Evolutionary conservation across 2,888 invertebrate genomes (phyloP).

Genomic region (Mythimna ferrago): DNA sequence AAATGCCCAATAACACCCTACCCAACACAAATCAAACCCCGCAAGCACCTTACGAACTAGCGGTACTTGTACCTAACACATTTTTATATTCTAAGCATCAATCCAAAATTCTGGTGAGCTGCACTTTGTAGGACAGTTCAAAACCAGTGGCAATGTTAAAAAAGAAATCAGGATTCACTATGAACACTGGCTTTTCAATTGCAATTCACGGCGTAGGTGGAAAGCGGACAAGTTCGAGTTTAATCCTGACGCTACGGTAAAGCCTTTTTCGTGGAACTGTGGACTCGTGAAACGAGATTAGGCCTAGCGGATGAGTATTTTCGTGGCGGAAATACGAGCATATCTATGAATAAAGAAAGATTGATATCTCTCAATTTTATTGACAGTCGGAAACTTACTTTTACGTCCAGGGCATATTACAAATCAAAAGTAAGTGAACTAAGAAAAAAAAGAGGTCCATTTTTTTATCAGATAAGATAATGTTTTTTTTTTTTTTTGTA

Average conservation of each 20-base stretch:
- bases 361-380: neutral
- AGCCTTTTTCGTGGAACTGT: slow-evolving; percentile 44
- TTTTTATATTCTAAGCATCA: neutral
- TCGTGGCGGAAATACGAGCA: neutral
- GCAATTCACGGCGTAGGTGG: slow-evolving; percentile 42
- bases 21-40: too few species aligned
- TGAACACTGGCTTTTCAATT: slow-evolving; percentile 38
- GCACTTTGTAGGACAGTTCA: neutral
- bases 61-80: neutral
- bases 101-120: neutral
- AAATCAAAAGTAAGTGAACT: neutral
- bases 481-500: too few species aligned
- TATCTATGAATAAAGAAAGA: neutral
- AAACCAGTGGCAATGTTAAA: slow-evolving; percentile 11
- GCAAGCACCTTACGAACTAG: too few species aligned
- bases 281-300: slow-evolving; percentile 54
- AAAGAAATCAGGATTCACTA: slow-evolving; percentile 28
- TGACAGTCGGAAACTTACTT: neutral
- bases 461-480: too few species aligned
- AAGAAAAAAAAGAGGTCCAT: neutral
- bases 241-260: slow-evolving; percentile 51
- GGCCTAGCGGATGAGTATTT: slow-evolving; percentile 26
- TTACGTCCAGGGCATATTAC: neutral
- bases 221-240: slow-evolving; percentile 32
- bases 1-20: too few species aligned